phyloP scores from a whole-genome alignment of 2,797 vertebrate genomes.

The Xenopus petersii region DNA sequence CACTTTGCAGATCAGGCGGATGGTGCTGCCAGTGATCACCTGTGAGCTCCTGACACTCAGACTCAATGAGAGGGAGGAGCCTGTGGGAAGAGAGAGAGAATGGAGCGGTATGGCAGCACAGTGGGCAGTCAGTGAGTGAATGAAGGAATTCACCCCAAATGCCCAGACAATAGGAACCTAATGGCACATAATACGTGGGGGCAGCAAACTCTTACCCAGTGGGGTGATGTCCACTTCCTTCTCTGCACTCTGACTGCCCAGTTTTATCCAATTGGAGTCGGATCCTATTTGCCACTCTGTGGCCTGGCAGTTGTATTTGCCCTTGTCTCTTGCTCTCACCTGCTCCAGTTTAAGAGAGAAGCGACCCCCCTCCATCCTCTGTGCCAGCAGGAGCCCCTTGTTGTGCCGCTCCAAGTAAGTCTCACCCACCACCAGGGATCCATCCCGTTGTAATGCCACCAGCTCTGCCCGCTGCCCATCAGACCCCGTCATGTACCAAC shows the following conservation, averaged over 20 bases:
- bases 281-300: slow-evolving; percentile 57
- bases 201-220: slow-evolving; percentile 52
- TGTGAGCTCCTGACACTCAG: slow-evolving; percentile 55
- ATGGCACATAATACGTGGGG: too few species aligned
- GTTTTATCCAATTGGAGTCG: slow-evolving; percentile 24
- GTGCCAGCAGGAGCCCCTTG: slow-evolving; percentile 62
- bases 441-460: slow-evolving; percentile 66
- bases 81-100: slow-evolving; percentile 39
- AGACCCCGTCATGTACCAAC: slow-evolving; percentile 62
- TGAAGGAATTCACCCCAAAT: too few species aligned
- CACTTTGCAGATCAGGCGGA: slow-evolving; percentile 56
- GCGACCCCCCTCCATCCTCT: slow-evolving; percentile 61
- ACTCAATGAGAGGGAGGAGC: slow-evolving; percentile 26
- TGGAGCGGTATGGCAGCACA: too few species aligned
- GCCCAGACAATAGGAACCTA: too few species aligned
- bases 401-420: slow-evolving; percentile 45
- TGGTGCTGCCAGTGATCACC: slow-evolving; percentile 25
- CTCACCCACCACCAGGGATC: slow-evolving; percentile 58
- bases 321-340: slow-evolving; percentile 57
- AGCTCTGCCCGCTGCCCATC: slow-evolving; percentile 42
- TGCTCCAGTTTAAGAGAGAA: slow-evolving; percentile 75
- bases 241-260: slow-evolving; percentile 17
- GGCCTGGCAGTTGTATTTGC: slow-evolving; percentile 68
- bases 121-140: too few species aligned
- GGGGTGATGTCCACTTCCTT: slow-evolving; percentile 43